These are phyloP conservation scores for Eupeodes latifasciatus DNA, from an alignment of 2,888 invertebrate genomes.

Conservation along the genomic window DNA sequence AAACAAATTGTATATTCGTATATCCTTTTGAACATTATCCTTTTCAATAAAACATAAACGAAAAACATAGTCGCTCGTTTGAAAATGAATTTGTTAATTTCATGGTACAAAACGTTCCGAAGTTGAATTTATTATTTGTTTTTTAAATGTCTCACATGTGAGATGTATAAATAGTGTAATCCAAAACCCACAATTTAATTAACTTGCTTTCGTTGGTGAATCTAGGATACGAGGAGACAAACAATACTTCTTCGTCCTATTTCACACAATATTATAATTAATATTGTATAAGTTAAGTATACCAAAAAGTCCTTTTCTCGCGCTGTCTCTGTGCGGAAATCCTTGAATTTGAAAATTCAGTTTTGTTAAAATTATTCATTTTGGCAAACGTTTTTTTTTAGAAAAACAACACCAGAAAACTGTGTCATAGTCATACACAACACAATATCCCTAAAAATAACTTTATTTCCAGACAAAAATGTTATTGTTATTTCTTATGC, in stretches of 20 bases:
- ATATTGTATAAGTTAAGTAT: not conserved
- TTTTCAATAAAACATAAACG: not conserved
- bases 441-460: conserved; percentile 5
- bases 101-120: not conserved
- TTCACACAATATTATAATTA: conserved; percentile 8
- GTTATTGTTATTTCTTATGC: not conserved
- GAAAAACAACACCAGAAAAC: conserved; percentile 5
- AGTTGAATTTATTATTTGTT: conserved; percentile 1
- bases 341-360: conserved; percentile 20
- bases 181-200: conserved; percentile 27
- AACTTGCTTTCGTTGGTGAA: not conserved
- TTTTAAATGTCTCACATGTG: not conserved
- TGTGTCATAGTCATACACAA: not conserved
- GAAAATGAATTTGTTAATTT: conserved; percentile 13
- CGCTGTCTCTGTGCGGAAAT: not conserved
- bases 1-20: not conserved
- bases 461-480: not conserved
- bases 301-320: not conserved
- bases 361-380: conserved; percentile 11
- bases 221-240: not conserved
- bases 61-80: not conserved
- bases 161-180: not conserved
- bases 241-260: conserved; percentile 19
- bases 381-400: not conserved
- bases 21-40: not conserved